Conservation (phyloP, 2,888 invertebrate genomes). For the Ephialtes manifestator region DNA sequence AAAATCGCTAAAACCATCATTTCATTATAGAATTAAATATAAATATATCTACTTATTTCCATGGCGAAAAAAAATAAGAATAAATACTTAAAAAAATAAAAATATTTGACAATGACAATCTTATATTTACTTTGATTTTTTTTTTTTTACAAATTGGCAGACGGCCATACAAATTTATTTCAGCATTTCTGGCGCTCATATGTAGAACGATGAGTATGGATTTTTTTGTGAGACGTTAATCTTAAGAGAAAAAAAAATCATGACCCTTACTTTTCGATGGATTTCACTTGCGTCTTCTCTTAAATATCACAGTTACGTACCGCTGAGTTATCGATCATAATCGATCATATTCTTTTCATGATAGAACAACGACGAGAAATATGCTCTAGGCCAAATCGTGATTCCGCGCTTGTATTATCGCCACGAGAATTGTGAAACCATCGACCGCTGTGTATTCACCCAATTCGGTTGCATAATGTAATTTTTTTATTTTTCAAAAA, state of each 20-base stretch:
- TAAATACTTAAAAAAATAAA: too few relatives aligned
- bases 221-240: too few relatives aligned
- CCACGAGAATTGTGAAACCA: slow-evolving; percentile 59
- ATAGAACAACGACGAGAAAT: slow-evolving; percentile 52
- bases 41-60: too few relatives aligned
- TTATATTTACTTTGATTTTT: too few relatives aligned
- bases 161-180: too few relatives aligned
- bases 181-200: too few relatives aligned
- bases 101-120: too few relatives aligned
- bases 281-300: neutral
- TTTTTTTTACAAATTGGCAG: too few relatives aligned
- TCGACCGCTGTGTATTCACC: slow-evolving; percentile 15
- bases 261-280: neutral
- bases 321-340: slow-evolving; percentile 47
- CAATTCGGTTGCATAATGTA: slow-evolving; percentile 53
- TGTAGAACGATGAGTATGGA: too few relatives aligned
- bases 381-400: slow-evolving; percentile 60
- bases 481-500: slow-evolving; percentile 30
- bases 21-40: too few relatives aligned
- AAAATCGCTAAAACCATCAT: too few relatives aligned
- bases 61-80: too few relatives aligned
- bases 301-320: slow-evolving; percentile 1
- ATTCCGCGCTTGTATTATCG: slow-evolving; percentile 49
- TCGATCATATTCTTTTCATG: slow-evolving; percentile 60
- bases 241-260: neutral